Conservation (phyloP, 1,140 invertebrate genomes). For the Nasonia vitripennis region DNA sequence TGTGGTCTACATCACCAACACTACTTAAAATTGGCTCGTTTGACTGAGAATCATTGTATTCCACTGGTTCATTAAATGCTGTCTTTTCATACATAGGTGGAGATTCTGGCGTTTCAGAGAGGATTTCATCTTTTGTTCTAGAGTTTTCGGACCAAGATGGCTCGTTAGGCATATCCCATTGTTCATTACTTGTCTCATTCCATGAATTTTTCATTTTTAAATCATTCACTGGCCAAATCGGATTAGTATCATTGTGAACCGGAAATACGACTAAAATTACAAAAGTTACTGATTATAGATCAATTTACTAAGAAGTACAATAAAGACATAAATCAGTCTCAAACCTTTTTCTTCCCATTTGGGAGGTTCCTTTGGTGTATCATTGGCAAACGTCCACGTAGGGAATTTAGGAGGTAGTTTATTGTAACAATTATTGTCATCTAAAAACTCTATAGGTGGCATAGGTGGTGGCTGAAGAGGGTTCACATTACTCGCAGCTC, state of each 20-base stretch:
- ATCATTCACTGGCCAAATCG: conserved; percentile 61
- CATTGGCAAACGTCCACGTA: conserved; percentile 71
- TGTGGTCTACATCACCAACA: conserved; percentile 79
- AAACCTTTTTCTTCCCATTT: conserved; percentile 72
- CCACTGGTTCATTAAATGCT: conserved; percentile 74
- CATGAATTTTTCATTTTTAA: conserved; percentile 67
- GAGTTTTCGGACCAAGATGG: conserved; percentile 62
- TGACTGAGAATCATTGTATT: conserved; percentile 77
- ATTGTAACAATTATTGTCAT: conserved; percentile 73
- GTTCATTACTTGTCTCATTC: conserved; percentile 66
- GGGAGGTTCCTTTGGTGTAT: conserved; percentile 62
- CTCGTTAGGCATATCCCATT: conserved; percentile 67
- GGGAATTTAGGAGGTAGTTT: conserved; percentile 75
- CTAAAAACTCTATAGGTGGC: conserved; percentile 76
- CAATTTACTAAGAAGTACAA: conserved; percentile 12
- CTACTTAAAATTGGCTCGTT: conserved; percentile 70
- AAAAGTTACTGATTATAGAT: conserved; percentile 8
- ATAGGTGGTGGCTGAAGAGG: conserved; percentile 77
- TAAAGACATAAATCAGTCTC: conserved; percentile 10
- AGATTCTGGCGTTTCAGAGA: conserved; percentile 79
- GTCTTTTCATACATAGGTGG: conserved; percentile 81
- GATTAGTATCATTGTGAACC: conserved; percentile 69
- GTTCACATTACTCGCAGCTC: conserved; percentile 60
- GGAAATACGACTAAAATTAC: conserved; percentile 50
- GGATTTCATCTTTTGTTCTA: conserved; percentile 61